Base-by-base conservation (phyloP, 2,113 vertebrate genomes). In the Hippopotamus amphibius region DNA sequence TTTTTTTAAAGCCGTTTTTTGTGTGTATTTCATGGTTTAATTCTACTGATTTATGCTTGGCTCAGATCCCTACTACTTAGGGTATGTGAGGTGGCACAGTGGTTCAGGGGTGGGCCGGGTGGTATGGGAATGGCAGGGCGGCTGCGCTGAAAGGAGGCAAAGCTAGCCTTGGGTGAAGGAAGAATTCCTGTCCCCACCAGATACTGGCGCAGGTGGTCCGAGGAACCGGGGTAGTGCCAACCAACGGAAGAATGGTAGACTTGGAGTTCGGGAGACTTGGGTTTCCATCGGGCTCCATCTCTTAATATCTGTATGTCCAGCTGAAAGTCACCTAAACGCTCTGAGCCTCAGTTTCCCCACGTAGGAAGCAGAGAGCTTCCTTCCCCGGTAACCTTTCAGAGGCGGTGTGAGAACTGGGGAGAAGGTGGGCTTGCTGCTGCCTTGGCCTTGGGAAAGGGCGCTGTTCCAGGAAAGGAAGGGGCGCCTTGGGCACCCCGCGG, bases 401-500 rank as follows among this genome's bases (percentile, higher is more conserved):
- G 46, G 17, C 13, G 17, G 21, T 33, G 3, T 65, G n/a, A 69
- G 41, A 15, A 59, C 0, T 30, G 21, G 43, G 37, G 19, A 69
- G 19, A 50, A 61, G 77, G 10, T 57, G 69, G 37, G 14, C 22
- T 61, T 28, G 81, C 66, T 15, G 43, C 21, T 79, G 3, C 61
- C 48, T 71, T 37, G 76, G 22, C 63, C 57, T 83, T 85, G 63
- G 85, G 46, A 76, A 43, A 66, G 33, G 21, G 7, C 0, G 2
- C 65, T 43, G 46, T n/a, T 85, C n/a, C 81, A 6, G 28, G 33
- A 79, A 93, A 37, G 37, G 26, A 65, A 63, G 59, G 43, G 71
- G 37, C 2, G 4, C 41, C 4, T n/a, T 1, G 12, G 14, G 66
- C 6, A 33, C 13, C 26, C 22, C 11, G 3, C 1, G 0, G 28